Evolutionary conservation across 2,113 vertebrate species (phyloP), one percentile per base, ranked within the genome.

Genomic region (Atlantisia rogersi): DNA sequence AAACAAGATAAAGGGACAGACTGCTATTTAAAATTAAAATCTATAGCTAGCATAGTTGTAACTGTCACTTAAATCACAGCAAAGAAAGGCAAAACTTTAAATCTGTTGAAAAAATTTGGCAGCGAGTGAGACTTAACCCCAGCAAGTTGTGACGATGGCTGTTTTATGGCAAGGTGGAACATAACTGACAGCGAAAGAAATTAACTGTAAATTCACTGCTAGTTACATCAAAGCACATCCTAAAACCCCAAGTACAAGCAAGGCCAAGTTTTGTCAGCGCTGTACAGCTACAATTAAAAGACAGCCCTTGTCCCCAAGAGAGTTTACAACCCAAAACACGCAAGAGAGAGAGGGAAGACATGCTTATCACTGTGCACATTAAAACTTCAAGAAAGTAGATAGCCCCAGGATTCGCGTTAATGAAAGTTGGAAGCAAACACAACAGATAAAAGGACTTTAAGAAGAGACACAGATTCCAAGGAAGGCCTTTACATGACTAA

Each of bases 331-430:
- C 35, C 79, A 67, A 89, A 87, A 82, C 20, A 92, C 50, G 32
- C 71, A 86, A 80, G 29, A 53, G 35, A 94, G 46, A 94, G 46
- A 90, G 14, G 28, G 22, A 92, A 86, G 68, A 88, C 5, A 2
- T 53, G 71, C 35, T 94, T 88, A 93, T 90, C 90, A 79, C 48
- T 56, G 58, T 29, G 60, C 77, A 94, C 62, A 73, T 92, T 91
- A 94, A 90, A 95, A 86, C 95, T 95, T 96, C 80, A 68, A 95
- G 95, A 84, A 80, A 71, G 90, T 5, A 82, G 90, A 90, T 62
- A 92, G 92, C 96, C 95, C 53, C 76, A 86, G 95, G 95, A 95
- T 88, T 90, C 24, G 8, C 21, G n/a, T 78, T 96, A 94, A 96
- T 96, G 83, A 94, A 88, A 86, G 88, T 0, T 78, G 58, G 82